Evolutionary conservation across 2,113 vertebrate species (phyloP).

Genomic region (Turnix velox): DNA sequence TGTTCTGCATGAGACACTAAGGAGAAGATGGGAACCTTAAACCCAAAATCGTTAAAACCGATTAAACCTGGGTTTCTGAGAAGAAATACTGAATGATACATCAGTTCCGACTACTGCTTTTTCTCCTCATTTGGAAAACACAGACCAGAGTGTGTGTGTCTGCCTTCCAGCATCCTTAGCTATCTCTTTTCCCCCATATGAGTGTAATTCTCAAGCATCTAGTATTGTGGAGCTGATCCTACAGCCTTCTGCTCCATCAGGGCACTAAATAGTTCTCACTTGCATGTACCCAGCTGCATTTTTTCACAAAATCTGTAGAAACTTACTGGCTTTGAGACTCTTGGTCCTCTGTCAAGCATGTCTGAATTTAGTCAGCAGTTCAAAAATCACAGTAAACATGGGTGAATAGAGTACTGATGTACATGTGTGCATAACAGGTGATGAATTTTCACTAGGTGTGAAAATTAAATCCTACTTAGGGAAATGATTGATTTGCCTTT

Average conservation of each 20-base stretch:
- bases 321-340: not conserved
- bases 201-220: not conserved
- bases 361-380: not conserved
- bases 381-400: not conserved
- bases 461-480: conserved; percentile 13
- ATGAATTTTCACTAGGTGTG: not conserved
- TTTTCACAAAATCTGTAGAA: not conserved
- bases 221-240: rapidly evolving
- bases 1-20: not conserved
- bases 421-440: not conserved
- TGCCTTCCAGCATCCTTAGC: not conserved
- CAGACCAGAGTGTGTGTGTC: not conserved
- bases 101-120: not conserved
- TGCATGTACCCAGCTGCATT: not conserved
- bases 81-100: not conserved
- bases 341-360: not conserved
- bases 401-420: not conserved
- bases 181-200: not conserved
- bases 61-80: rapidly evolving
- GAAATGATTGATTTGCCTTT: not conserved
- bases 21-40: not conserved
- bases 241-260: not conserved
- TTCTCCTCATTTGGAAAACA: not conserved
- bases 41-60: not conserved
- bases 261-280: not conserved